Percentiles rank a stretch among this genome's conserved stretches.
Evolutionary conservation across 1,140 invertebrate species (phyloP).

Genomic region (Phocides pigmalion): DNA sequence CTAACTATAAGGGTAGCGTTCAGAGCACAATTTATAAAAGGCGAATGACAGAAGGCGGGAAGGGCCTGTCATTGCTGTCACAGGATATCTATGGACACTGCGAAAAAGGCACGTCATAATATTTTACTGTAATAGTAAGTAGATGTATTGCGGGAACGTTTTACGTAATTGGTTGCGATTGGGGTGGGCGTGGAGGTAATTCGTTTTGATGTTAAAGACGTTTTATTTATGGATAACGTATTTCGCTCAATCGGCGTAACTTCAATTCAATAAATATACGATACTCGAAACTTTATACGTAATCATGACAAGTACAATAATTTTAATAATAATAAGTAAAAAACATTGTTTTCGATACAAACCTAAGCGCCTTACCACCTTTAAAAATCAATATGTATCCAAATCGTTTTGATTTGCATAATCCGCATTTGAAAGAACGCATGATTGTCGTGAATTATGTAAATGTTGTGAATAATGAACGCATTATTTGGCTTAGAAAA

Average conservation of each 20-base stretch:
- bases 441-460: too few relatives aligned
- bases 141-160: slow-evolving; percentile 23
- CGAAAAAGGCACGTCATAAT: slow-evolving; percentile 72
- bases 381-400: too few relatives aligned
- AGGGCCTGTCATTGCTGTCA: slow-evolving; percentile 74
- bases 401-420: too few relatives aligned
- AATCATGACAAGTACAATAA: too few relatives aligned
- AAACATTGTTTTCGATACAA: too few relatives aligned
- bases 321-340: too few relatives aligned
- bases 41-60: slow-evolving; percentile 70
- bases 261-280: too few relatives aligned
- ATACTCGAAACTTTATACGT: too few relatives aligned
- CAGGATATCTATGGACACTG: slow-evolving; percentile 63
- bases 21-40: slow-evolving; percentile 69
- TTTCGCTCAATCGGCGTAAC: neutral
- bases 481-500: too few relatives aligned
- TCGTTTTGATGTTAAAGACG: slow-evolving; percentile 4
- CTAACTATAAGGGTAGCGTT: slow-evolving; percentile 59
- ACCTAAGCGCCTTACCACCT: too few relatives aligned
- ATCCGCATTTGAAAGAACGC: too few relatives aligned
- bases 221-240: slow-evolving; percentile 5
- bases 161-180: slow-evolving; percentile 28
- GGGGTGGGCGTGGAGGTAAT: neutral
- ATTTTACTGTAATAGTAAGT: slow-evolving; percentile 54
- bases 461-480: too few relatives aligned